These are phyloP conservation scores for Branchellion lobata DNA, from an alignment of 2,888 invertebrate genomes.

Conservation along the genomic window DNA sequence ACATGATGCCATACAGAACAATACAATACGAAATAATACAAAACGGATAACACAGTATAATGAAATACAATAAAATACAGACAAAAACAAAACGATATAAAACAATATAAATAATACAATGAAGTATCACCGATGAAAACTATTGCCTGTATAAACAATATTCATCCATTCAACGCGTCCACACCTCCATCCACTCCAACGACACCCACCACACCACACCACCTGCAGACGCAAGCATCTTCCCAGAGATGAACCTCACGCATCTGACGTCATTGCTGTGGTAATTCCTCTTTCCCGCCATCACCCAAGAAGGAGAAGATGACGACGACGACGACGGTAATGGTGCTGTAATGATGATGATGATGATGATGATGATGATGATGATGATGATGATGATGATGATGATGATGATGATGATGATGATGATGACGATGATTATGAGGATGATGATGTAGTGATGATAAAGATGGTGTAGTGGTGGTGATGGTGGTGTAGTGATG, in stretches of 20 bases:
- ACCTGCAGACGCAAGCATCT: slow-evolving; percentile 17
- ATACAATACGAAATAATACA: too few species aligned
- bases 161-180: neutral
- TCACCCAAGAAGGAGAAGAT: neutral
- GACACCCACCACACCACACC: neutral
- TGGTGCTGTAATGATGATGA: slow-evolving; percentile 23
- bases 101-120: too few species aligned
- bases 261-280: slow-evolving; percentile 22
- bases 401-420: slow-evolving; percentile 32
- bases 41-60: too few species aligned
- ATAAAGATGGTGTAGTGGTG: too few species aligned
- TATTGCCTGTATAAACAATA: too few species aligned
- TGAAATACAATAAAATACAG: too few species aligned
- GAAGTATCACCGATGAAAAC: too few species aligned
- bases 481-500: too few species aligned
- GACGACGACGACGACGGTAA: neutral
- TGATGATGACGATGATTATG: slow-evolving; percentile 18
- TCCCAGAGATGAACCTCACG: neutral
- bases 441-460: too few species aligned
- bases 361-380: slow-evolving; percentile 17
- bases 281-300: slow-evolving; percentile 28
- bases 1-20: too few species aligned
- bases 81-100: too few species aligned
- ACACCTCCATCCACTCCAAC: neutral
- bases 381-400: neutral